Conservation (phyloP, 1,140 invertebrate genomes). For the Dendroctonus ponderosae region DNA sequence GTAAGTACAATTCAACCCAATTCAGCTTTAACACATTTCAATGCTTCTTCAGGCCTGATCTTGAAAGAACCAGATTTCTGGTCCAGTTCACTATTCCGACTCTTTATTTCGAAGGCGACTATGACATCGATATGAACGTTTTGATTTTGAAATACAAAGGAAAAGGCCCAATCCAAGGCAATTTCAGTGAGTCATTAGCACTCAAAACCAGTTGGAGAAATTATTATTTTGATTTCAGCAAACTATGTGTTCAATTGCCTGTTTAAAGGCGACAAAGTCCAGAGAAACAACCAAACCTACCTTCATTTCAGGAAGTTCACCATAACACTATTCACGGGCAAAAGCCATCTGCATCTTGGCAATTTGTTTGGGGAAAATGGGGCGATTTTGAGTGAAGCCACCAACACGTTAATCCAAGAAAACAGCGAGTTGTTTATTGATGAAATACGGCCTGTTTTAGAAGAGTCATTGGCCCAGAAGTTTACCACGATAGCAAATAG, state of each 20-base stretch:
- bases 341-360: slow-evolving; percentile 55
- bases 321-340: slow-evolving; percentile 53
- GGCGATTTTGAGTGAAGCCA: slow-evolving; percentile 51
- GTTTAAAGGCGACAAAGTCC: slow-evolving; percentile 55
- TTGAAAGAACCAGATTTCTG: slow-evolving; percentile 54
- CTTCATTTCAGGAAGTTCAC: slow-evolving; percentile 60
- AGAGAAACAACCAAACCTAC: slow-evolving; percentile 55
- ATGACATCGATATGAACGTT: slow-evolving; percentile 58
- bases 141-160: slow-evolving; percentile 62
- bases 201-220: no score
- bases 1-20: slow-evolving; percentile 30
- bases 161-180: slow-evolving; percentile 62
- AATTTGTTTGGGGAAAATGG: slow-evolving; percentile 64
- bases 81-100: slow-evolving; percentile 52
- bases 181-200: slow-evolving; percentile 60
- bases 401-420: slow-evolving; percentile 53
- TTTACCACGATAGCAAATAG: slow-evolving; percentile 68
- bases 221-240: slow-evolving; percentile 46
- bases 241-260: slow-evolving; percentile 57
- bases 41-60: slow-evolving; percentile 53
- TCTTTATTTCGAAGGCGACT: slow-evolving; percentile 56
- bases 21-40: background rate
- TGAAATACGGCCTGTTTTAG: slow-evolving; percentile 63
- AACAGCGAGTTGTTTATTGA: slow-evolving; percentile 62
- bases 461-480: slow-evolving; percentile 59